Evolutionary conservation across 2,888 invertebrate genomes (phyloP).

Genomic region (Hyposoter dolosus): DNA sequence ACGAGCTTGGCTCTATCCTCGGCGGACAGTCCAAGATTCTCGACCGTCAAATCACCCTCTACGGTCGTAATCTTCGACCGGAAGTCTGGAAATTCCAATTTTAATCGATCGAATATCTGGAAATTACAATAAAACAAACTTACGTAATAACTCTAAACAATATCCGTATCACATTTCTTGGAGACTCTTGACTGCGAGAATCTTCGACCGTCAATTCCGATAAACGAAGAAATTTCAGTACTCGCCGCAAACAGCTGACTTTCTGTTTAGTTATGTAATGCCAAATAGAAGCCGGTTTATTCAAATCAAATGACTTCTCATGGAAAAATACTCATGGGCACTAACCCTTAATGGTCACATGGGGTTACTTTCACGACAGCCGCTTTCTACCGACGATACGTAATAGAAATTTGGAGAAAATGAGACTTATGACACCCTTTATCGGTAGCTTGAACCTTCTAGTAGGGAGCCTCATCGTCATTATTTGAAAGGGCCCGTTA

Average conservation of each 20-base stretch:
- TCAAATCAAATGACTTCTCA: background rate
- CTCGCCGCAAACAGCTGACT: background rate
- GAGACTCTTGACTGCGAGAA: too few species aligned
- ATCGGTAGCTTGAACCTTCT: too few species aligned
- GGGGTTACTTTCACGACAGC: too few species aligned
- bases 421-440: too few species aligned
- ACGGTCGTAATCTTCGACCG: conserved; percentile 69
- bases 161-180: background rate
- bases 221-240: background rate
- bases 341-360: too few species aligned
- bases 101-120: conserved; percentile 76
- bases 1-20: conserved; percentile 67
- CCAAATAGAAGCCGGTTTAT: background rate
- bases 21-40: conserved; percentile 71
- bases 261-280: background rate
- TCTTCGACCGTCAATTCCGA: background rate
- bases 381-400: too few species aligned
- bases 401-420: too few species aligned
- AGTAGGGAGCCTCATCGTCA: too few species aligned
- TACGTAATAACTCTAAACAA: background rate
- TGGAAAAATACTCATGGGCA: too few species aligned
- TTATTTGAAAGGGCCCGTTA: too few species aligned
- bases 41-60: conserved; percentile 71
- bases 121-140: background rate
- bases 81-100: conserved; percentile 68